A percentile compares a stretch with the other conserved stretches of the same genome.
Conservation (phyloP, 2,888 invertebrate species). For the Dysmachus trigonus region DNA sequence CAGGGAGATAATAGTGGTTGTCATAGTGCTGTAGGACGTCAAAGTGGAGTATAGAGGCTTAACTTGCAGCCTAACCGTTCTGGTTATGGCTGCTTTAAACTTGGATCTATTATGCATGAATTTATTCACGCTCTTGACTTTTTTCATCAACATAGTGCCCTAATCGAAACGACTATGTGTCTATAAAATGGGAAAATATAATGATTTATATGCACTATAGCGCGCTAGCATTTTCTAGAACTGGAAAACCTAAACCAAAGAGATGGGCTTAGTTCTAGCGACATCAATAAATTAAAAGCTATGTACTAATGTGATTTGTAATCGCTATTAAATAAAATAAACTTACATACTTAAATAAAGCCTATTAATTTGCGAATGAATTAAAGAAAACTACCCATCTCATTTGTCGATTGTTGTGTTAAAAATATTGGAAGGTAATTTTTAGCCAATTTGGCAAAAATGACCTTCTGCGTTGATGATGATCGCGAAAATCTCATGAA, state of each 20-base stretch:
- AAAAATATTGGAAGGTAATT: no score
- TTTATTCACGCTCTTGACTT: conserved; percentile 83
- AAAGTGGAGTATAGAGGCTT: conserved; percentile 61
- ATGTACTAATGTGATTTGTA: no score
- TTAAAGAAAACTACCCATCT: no score
- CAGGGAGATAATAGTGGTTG: conserved; percentile 68
- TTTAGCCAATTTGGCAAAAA: no score
- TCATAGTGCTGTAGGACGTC: conserved; percentile 78
- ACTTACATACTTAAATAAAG: no score
- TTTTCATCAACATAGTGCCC: conserved; percentile 85
- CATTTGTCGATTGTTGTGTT: no score
- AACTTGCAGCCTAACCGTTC: background rate
- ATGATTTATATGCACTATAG: conserved; percentile 78
- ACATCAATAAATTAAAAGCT: no score
- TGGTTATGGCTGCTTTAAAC: conserved; percentile 65
- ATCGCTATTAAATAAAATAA: no score
- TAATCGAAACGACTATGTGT: conserved; percentile 79
- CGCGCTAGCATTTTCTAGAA: conserved; percentile 73
- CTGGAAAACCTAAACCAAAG: conserved; percentile 67
- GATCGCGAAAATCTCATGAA: no score
- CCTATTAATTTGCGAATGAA: no score
- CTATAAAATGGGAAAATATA: conserved; percentile 77
- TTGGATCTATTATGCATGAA: conserved; percentile 79
- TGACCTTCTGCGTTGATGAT: no score
- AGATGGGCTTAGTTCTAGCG: no score